Conservation (phyloP, 2,113 vertebrate species). For the Myotis yumanensis region DNA sequence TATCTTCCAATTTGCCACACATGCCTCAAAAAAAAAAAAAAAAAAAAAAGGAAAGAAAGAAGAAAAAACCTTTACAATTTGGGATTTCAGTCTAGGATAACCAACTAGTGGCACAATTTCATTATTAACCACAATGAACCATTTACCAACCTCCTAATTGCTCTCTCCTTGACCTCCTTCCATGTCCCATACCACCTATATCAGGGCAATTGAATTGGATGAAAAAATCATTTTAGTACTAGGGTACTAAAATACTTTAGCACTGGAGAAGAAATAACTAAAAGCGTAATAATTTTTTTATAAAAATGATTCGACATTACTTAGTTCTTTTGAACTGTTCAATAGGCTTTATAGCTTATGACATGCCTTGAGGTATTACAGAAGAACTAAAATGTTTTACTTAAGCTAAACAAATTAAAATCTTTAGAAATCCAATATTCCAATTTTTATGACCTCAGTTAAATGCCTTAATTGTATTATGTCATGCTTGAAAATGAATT, state of each 20-base stretch:
- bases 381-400: constrained; percentile 19
- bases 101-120: not conserved
- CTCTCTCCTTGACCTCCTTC: not conserved
- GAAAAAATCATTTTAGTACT: constrained; percentile 6
- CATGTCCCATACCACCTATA: not conserved
- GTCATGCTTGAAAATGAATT: constrained; percentile 19
- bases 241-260: not conserved
- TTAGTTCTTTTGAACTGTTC: not conserved
- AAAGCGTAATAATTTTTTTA: not conserved
- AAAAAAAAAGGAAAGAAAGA: not conserved
- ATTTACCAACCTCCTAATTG: not conserved
- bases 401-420: constrained; percentile 49
- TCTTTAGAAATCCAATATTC: constrained; percentile 4
- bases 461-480: constrained; percentile 23
- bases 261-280: not conserved
- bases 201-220: not conserved
- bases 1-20: not conserved
- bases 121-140: not conserved
- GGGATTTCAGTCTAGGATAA: not conserved
- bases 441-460: not conserved
- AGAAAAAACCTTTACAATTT: not conserved
- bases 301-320: not conserved
- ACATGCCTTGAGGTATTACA: constrained; percentile 22
- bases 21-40: not conserved
- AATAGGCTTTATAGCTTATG: not conserved